phyloP scores from a whole-genome alignment of 2,797 vertebrate species.

The Carcharodon carcharias region DNA sequence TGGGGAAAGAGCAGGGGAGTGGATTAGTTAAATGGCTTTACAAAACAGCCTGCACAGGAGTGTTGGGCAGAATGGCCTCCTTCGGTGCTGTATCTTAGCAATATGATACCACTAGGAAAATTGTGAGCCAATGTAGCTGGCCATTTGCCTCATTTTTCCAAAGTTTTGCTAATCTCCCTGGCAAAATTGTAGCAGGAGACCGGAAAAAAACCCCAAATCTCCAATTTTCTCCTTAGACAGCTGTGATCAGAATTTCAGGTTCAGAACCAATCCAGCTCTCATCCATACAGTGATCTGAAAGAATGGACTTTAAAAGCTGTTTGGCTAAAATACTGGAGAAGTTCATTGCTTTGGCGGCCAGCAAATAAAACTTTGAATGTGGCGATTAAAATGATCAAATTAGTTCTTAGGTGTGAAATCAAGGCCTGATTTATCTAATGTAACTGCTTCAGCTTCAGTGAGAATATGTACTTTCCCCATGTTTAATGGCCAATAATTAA shows the following conservation, averaged over 20 bases:
- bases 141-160: not conserved
- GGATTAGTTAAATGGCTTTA: not conserved
- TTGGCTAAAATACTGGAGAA: not conserved
- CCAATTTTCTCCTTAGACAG: not conserved
- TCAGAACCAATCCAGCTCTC: no score
- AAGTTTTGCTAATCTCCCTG: not conserved
- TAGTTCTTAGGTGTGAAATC: not conserved
- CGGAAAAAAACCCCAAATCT: not conserved
- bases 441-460: constrained; percentile 40
- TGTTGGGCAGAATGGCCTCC: not conserved
- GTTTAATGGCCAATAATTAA: not conserved
- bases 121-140: not conserved
- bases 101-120: not conserved
- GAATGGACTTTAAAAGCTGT: no score
- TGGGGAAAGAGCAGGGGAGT: not conserved
- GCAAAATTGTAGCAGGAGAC: not conserved
- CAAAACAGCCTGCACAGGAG: no score
- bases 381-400: constrained; percentile 43
- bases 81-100: no score
- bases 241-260: not conserved
- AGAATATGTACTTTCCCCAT: constrained; percentile 41
- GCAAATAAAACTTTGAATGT: constrained; percentile 38
- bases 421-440: constrained; percentile 39
- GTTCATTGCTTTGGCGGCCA: constrained; percentile 33
- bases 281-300: not conserved